These are phyloP conservation scores for Proales similis DNA, from an alignment of 1,140 invertebrate genomes.

Conservation along the genomic window DNA sequence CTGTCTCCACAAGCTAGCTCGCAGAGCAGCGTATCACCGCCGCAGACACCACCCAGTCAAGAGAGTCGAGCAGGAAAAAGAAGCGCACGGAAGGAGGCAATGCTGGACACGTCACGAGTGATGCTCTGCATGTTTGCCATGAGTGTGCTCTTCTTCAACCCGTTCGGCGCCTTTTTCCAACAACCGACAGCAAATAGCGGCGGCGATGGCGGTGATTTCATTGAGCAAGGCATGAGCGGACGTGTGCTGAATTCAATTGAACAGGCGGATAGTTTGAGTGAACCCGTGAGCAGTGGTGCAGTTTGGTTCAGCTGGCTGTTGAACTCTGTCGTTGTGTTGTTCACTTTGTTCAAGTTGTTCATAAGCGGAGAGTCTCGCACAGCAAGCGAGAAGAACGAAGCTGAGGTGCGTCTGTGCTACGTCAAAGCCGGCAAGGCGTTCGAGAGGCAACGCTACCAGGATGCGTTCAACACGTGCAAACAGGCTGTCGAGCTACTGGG, in stretches of 20 bases:
- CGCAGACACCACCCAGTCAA: not conserved
- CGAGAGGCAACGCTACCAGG: constrained; percentile 9
- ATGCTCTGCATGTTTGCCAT: constrained; percentile 30
- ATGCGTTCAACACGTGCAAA: not conserved
- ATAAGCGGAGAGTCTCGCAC: constrained; percentile 16
- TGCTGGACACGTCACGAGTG: constrained; percentile 17
- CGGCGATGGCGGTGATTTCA: not conserved
- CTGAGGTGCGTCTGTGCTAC: not conserved
- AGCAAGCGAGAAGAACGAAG: not conserved
- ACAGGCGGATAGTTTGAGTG: not conserved
- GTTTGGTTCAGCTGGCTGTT: constrained; percentile 9
- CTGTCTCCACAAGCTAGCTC: not conserved
- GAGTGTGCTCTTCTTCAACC: constrained; percentile 31
- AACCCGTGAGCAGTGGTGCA: no score
- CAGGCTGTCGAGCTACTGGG: constrained; percentile 13
- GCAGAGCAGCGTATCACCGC: not conserved
- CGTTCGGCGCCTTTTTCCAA: constrained; percentile 7
- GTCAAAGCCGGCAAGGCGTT: constrained; percentile 20
- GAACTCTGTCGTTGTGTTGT: constrained; percentile 1
- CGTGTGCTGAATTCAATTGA: constrained; percentile 10
- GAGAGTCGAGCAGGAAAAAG: not conserved
- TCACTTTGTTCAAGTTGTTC: constrained; percentile 1
- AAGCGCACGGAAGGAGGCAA: constrained; percentile 15
- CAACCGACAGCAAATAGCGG: not conserved
- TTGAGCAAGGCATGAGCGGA: not conserved